phyloP scores from a whole-genome alignment of 2,797 vertebrate genomes.

The Arrhamphus sclerolepis region DNA sequence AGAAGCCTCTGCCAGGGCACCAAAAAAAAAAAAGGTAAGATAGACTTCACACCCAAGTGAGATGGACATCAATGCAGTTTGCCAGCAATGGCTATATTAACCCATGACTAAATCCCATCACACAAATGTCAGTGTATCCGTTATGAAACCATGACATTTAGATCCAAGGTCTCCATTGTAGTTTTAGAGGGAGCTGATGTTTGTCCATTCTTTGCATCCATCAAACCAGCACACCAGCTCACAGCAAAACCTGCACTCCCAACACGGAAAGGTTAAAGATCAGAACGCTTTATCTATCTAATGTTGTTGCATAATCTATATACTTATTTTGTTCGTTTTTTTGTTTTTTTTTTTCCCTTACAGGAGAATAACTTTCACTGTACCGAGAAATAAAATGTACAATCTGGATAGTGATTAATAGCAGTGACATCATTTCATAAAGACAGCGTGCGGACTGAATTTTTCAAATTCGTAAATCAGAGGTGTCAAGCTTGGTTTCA shows the following conservation, averaged over 20 bases:
- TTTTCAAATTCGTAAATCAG: too few relatives aligned
- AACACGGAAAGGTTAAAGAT: conserved; percentile 69
- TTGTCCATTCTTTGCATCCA: conserved; percentile 78
- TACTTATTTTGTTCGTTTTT: too few relatives aligned
- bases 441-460: too few relatives aligned
- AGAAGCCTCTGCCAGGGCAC: conserved; percentile 71
- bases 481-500: too few relatives aligned
- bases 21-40: conserved; percentile 64
- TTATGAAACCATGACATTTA: conserved; percentile 88
- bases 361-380: too few relatives aligned
- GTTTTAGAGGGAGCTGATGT: conserved; percentile 80
- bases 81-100: conserved; percentile 80
- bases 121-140: conserved; percentile 86
- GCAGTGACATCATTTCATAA: too few relatives aligned
- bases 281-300: conserved; percentile 39
- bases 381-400: too few relatives aligned
- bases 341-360: too few relatives aligned
- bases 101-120: conserved; percentile 86
- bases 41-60: conserved; percentile 78
- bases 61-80: conserved; percentile 79
- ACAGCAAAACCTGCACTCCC: conserved; percentile 58
- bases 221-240: conserved; percentile 64
- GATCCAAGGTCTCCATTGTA: conserved; percentile 83
- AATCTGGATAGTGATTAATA: too few relatives aligned
- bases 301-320: conserved; percentile 59